Percentiles rank a stretch among this genome's conserved stretches.
Conservation (phyloP, 92 coral and sea anemone genomes). For the Epizoanthus stellaris region DNA sequence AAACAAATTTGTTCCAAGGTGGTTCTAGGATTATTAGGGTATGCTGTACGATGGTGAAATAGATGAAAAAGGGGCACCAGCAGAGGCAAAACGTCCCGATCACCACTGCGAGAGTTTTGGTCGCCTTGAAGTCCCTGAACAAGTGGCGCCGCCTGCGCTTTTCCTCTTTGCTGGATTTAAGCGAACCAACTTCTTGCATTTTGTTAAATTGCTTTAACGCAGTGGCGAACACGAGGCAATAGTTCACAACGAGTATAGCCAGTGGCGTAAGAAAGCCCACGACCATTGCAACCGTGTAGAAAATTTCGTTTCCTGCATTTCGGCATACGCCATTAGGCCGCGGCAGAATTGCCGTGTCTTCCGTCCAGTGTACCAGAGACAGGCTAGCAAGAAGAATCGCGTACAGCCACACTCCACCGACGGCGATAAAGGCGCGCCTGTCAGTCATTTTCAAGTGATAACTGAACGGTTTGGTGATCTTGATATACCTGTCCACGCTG, state of each 20-base stretch:
- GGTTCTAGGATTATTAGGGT: slow-evolving; percentile 4
- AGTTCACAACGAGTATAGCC: slow-evolving; percentile 72
- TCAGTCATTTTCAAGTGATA: slow-evolving; percentile 85
- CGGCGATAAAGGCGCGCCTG: slow-evolving; percentile 69
- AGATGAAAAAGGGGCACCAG: slow-evolving; percentile 94
- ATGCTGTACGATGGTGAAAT: slow-evolving; percentile 78
- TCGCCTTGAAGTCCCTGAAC: slow-evolving; percentile 89
- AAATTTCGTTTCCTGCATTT: slow-evolving; percentile 70
- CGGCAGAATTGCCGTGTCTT: slow-evolving; percentile 31
- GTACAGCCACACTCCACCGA: slow-evolving; percentile 82
- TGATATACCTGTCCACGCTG: slow-evolving; percentile 89
- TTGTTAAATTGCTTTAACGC: slow-evolving; percentile 92
- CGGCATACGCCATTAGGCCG: slow-evolving; percentile 38
- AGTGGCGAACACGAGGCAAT: slow-evolving; percentile 77
- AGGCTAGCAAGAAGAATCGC: slow-evolving; percentile 75
- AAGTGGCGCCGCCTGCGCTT: slow-evolving; percentile 60
- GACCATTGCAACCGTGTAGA: slow-evolving; percentile 88
- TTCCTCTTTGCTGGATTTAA: slow-evolving; percentile 62
- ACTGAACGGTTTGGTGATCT: slow-evolving; percentile 93
- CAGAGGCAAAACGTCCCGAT: slow-evolving; percentile 92
- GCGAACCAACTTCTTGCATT: slow-evolving; percentile 60
- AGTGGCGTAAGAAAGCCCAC: slow-evolving; percentile 89
- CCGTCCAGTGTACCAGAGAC: slow-evolving; percentile 66
- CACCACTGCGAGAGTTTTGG: slow-evolving; percentile 91
- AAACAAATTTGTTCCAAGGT: slow-evolving; percentile 41